These are phyloP conservation scores for Fopius arisanus DNA, from an alignment of 1,140 invertebrate genomes.

Conservation along the genomic window DNA sequence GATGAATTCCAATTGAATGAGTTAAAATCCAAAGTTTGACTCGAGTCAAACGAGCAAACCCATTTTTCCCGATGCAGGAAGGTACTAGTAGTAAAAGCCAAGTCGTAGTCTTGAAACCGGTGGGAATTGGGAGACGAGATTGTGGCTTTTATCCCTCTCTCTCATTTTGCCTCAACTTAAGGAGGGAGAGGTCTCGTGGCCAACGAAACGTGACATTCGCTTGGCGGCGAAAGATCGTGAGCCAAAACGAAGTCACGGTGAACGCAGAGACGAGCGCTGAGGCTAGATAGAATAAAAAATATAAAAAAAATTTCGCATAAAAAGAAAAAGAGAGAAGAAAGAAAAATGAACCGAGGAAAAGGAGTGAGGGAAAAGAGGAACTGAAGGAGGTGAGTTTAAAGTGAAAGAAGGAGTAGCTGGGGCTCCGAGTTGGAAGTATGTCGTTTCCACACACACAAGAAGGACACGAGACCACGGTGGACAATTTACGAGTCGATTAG, in stretches of 20 bases:
- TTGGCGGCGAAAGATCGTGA: slow-evolving; percentile 16
- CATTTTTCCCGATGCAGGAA: not conserved
- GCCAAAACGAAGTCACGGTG: slow-evolving; percentile 30
- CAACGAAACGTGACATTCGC: slow-evolving; percentile 32
- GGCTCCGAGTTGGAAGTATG: slow-evolving; percentile 17
- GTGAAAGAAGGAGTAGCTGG: not conserved
- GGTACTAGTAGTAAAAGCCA: not conserved
- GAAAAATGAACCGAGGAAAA: slow-evolving; percentile 3
- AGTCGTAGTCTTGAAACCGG: not conserved
- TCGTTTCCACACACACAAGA: slow-evolving; percentile 8
- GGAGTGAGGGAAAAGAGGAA: not conserved
- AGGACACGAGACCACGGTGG: slow-evolving; percentile 9
- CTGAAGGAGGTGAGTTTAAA: not conserved
- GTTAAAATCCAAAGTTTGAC: too few relatives aligned
- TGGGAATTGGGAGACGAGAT: slow-evolving; percentile 8
- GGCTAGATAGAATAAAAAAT: not conserved
- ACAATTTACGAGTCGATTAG: slow-evolving; percentile 50
- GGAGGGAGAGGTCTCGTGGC: not conserved
- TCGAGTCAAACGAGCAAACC: not conserved
- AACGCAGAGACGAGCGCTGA: slow-evolving; percentile 14
- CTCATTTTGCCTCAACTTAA: not conserved
- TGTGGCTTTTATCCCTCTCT: not conserved
- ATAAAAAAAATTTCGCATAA: not conserved
- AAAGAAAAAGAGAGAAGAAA: slow-evolving; percentile 12
- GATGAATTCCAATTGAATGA: too few relatives aligned